Evolutionary conservation across 2,113 vertebrate species (phyloP).

Genomic region (Synodontis membranacea): DNA sequence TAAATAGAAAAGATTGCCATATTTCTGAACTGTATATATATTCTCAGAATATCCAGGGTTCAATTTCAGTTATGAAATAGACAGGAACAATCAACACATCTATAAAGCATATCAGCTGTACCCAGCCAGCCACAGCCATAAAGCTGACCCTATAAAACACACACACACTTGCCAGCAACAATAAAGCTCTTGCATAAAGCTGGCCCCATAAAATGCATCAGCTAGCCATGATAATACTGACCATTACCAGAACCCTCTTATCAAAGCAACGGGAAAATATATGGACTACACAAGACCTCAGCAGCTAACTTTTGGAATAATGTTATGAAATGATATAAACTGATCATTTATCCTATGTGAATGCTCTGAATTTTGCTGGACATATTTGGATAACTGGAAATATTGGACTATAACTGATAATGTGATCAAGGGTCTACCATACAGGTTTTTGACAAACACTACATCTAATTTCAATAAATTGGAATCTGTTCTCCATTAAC

Average conservation of each 20-base stretch:
- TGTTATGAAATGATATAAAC: background rate
- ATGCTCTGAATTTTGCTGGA: background rate
- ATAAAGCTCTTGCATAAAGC: background rate
- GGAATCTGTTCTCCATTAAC: background rate
- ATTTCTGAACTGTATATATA: background rate
- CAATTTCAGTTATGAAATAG: constrained; percentile 26
- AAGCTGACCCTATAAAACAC: constrained; percentile 13
- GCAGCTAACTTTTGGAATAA: background rate
- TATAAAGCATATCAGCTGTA: constrained; percentile 40
- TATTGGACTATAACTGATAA: background rate
- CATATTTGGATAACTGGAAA: background rate
- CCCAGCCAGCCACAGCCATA: constrained; percentile 23
- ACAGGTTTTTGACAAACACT: background rate
- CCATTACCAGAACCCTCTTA: background rate
- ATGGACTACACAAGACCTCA: background rate
- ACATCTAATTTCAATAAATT: background rate
- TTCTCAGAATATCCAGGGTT: constrained; percentile 17
- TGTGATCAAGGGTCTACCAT: background rate
- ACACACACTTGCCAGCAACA: background rate
- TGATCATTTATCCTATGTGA: background rate
- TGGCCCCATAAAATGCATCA: constrained; percentile 16
- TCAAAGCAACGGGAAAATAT: background rate
- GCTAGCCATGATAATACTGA: constrained; percentile 2
- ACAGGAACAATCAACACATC: constrained; percentile 40
- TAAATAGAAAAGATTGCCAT: no score